A percentile compares a stretch with the other conserved stretches of the same genome.
Evolutionary conservation across 1,140 invertebrate genomes (phyloP).

Genomic region (Tetragnatha versicolor): DNA sequence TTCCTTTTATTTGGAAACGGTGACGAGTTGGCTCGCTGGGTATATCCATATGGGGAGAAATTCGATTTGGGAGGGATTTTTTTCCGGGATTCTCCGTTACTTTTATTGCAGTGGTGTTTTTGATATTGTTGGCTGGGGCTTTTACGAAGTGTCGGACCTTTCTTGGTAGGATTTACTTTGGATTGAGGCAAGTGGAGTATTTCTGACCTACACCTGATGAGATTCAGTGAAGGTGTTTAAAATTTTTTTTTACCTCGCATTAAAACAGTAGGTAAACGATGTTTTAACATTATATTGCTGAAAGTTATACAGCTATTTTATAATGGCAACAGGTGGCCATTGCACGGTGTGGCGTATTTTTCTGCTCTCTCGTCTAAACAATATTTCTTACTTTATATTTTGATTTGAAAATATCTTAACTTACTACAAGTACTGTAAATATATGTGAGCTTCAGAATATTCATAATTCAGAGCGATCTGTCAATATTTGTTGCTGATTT

Average conservation of each 20-base stretch:
- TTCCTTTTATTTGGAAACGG: slow-evolving; percentile 38
- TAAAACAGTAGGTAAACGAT: background rate
- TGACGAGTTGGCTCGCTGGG: background rate
- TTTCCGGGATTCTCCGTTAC: background rate
- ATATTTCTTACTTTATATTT: too few species aligned
- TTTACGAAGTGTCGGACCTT: background rate
- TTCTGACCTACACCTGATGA: background rate
- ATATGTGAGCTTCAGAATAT: too few species aligned
- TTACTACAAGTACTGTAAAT: too few species aligned
- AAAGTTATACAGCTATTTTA: too few species aligned
- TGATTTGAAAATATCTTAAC: too few species aligned
- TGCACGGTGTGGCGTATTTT: too few species aligned
- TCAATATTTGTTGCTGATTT: too few species aligned
- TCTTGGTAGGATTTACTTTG: background rate
- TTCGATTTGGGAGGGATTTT: slow-evolving; percentile 33
- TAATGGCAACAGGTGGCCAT: too few species aligned
- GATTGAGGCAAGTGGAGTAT: background rate
- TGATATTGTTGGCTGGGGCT: background rate
- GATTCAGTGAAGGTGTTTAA: background rate
- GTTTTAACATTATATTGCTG: too few species aligned
- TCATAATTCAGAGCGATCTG: too few species aligned
- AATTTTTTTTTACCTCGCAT: background rate
- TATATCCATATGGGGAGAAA: slow-evolving; percentile 19
- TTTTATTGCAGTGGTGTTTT: background rate
- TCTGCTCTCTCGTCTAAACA: too few species aligned